A percentile compares a stretch with the other conserved stretches of the same genome.
These are phyloP conservation scores for Ypsolopha scabrella DNA, from an alignment of 2,888 invertebrate species.

Conservation along the genomic window DNA sequence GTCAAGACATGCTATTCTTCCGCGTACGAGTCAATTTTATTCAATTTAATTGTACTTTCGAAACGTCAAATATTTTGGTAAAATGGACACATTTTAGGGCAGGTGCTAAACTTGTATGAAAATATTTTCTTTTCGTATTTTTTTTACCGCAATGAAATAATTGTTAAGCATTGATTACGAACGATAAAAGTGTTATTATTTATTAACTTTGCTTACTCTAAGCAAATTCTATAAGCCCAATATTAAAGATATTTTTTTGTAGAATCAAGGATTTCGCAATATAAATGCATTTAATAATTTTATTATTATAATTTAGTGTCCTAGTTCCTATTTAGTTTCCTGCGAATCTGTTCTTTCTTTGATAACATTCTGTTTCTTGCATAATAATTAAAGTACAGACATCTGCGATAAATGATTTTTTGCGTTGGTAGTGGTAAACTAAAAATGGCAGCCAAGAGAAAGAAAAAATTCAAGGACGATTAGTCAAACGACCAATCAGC, in stretches of 20 bases:
- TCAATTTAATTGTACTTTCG: background rate
- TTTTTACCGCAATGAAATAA: slow-evolving; percentile 14
- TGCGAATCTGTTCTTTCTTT: slow-evolving; percentile 14
- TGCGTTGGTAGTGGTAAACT: no score
- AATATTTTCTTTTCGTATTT: slow-evolving; percentile 16
- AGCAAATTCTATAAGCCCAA: slow-evolving; percentile 18
- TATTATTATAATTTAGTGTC: slow-evolving; percentile 32
- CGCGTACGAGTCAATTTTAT: no score
- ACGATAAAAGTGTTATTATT: slow-evolving; percentile 10
- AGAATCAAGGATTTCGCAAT: slow-evolving; percentile 38
- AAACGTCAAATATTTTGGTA: background rate
- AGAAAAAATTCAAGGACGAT: no score
- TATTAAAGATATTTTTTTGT: slow-evolving; percentile 16
- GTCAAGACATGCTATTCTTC: no score
- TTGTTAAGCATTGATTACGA: slow-evolving; percentile 19
- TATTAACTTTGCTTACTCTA: slow-evolving; percentile 16
- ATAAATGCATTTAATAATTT: slow-evolving; percentile 53
- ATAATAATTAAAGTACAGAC: no score
- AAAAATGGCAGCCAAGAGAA: no score
- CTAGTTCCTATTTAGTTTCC: slow-evolving; percentile 11
- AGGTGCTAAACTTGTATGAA: slow-evolving; percentile 13
- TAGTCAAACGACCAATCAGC: no score
- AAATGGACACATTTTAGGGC: background rate
- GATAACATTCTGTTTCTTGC: no score
- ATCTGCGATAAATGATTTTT: no score